phyloP scores from a whole-genome alignment of 2,888 invertebrate genomes.

The Synanthedon andrenaeformis region DNA sequence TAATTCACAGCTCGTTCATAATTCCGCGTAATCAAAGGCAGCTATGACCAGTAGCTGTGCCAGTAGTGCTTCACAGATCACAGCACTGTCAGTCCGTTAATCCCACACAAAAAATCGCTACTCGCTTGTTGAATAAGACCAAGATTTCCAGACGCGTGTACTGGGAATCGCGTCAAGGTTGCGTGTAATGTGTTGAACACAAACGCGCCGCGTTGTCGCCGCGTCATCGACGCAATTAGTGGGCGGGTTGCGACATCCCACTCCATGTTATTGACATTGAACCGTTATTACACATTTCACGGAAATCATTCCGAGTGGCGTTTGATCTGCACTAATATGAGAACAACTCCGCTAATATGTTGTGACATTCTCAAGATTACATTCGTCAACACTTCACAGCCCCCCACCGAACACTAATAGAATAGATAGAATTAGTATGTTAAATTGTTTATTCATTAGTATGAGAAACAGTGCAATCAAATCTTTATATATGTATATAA shows the following conservation, averaged over 20 bases:
- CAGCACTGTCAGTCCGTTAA: too few species aligned
- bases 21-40: too few species aligned
- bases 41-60: too few species aligned
- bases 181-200: slow-evolving; percentile 43
- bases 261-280: slow-evolving; percentile 60
- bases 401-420: too few species aligned
- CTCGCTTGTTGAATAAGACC: too few species aligned
- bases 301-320: slow-evolving; percentile 30
- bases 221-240: slow-evolving; percentile 52
- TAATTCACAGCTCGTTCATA: too few species aligned
- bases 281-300: slow-evolving; percentile 60
- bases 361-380: not conserved
- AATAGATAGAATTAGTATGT: too few species aligned
- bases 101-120: too few species aligned
- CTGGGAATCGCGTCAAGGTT: slow-evolving; percentile 56
- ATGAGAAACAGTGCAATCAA: too few species aligned
- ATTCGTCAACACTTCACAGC: not conserved
- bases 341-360: slow-evolving; percentile 11
- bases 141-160: slow-evolving; percentile 12
- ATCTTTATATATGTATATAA: too few species aligned
- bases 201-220: slow-evolving; percentile 43
- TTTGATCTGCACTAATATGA: slow-evolving; percentile 25
- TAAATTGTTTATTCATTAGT: too few species aligned
- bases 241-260: slow-evolving; percentile 40
- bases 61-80: too few species aligned